phyloP scores from a whole-genome alignment of 1,140 invertebrate genomes.

The Bombus soroeensis region DNA sequence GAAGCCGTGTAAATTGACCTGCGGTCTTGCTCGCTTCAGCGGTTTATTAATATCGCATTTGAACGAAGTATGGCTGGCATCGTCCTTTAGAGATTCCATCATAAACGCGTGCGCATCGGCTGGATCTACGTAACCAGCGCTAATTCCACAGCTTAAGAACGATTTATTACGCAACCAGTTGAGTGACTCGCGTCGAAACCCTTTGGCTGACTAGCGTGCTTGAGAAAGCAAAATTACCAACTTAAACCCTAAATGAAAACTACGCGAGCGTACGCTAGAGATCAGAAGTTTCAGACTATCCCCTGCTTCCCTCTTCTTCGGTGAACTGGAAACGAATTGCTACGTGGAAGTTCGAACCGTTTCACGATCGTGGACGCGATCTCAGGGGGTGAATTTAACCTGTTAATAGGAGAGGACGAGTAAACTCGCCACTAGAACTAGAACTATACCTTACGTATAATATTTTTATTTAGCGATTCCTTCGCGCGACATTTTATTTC shows the following conservation, averaged over 20 bases:
- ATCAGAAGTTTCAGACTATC: neutral
- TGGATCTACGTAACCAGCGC: neutral
- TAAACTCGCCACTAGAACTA: no score
- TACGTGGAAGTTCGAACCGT: neutral
- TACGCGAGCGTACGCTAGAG: neutral
- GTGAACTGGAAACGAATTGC: conserved; percentile 8
- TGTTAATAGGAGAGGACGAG: neutral
- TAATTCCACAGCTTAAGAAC: conserved; percentile 17
- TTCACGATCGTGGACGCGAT: neutral
- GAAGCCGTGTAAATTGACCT: conserved; percentile 43
- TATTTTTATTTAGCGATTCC: neutral
- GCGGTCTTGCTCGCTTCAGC: conserved; percentile 28
- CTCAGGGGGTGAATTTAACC: neutral
- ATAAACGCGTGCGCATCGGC: neutral
- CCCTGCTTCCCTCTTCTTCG: neutral
- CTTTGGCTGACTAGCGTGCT: neutral
- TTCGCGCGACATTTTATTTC: neutral
- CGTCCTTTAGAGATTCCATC: conserved; percentile 22
- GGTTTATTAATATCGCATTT: conserved; percentile 31
- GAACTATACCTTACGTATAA: no score
- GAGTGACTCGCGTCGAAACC: conserved; percentile 22
- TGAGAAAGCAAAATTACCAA: conserved; percentile 28
- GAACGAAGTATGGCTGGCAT: conserved; percentile 3
- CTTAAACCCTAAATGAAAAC: conserved; percentile 28
- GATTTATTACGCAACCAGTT: conserved; percentile 41